phyloP scores from a whole-genome alignment of 2,888 invertebrate genomes.

The Lepidocyrtoides sp. region DNA sequence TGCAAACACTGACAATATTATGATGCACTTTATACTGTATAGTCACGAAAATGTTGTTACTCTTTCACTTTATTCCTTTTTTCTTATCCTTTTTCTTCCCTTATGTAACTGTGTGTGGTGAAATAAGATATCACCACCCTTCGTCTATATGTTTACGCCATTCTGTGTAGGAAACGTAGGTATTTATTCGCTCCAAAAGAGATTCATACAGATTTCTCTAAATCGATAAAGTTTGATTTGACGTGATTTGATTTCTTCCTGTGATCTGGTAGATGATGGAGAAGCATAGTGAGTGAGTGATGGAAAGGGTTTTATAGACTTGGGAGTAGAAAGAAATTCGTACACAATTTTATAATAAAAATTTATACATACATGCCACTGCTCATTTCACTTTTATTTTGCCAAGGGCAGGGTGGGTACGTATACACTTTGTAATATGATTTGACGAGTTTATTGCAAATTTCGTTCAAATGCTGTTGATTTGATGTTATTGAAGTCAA shows the following conservation, averaged over 20 bases:
- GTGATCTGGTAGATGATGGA: conserved; percentile 11
- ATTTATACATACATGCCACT: neutral
- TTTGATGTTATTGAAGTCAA: neutral
- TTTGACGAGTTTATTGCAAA: conserved; percentile 42
- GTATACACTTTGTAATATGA: conserved; percentile 6
- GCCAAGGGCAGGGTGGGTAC: neutral
- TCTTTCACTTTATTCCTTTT: conserved; percentile 56
- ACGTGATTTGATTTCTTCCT: conserved; percentile 61
- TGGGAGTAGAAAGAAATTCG: neutral
- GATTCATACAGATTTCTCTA: conserved; percentile 62
- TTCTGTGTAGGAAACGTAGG: neutral
- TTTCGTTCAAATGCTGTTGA: neutral
- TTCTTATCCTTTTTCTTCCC: conserved; percentile 14
- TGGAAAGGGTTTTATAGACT: conserved; percentile 53
- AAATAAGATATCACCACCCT: too few species aligned
- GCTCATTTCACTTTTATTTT: conserved; percentile 22
- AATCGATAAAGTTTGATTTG: conserved; percentile 65
- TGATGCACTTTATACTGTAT: conserved; percentile 14
- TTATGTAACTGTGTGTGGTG: neutral
- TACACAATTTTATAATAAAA: neutral
- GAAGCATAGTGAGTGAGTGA: neutral
- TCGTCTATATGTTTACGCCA: too few species aligned
- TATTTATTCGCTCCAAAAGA: conserved; percentile 1
- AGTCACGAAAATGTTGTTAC: conserved; percentile 47
- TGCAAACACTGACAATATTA: neutral